phyloP scores from a whole-genome alignment of 1,140 invertebrate genomes.

The Aphelenchoides fujianensis region DNA sequence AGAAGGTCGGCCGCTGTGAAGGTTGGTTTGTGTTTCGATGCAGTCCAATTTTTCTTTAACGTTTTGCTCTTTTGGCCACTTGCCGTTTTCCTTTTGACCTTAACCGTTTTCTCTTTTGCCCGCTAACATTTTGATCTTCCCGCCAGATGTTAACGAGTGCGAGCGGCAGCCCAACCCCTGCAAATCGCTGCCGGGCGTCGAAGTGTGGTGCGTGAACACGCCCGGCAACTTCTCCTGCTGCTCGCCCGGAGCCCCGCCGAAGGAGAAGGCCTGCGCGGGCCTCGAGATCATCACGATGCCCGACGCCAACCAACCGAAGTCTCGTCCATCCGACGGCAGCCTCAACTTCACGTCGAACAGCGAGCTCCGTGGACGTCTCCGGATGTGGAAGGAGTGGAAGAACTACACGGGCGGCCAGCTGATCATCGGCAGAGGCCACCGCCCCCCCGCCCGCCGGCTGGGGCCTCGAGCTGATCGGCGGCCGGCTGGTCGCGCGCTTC shows the following conservation, averaged over 20 bases:
- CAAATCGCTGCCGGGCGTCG: neutral
- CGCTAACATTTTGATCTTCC: constrained; percentile 6
- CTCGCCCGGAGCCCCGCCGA: neutral
- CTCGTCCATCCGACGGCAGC: neutral
- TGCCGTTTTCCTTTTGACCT: neutral
- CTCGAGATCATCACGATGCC: neutral
- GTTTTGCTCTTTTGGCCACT: neutral
- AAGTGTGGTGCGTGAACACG: neutral
- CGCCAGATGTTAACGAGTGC: neutral
- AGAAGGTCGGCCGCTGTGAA: neutral
- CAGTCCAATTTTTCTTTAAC: neutral
- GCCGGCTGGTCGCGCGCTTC: neutral
- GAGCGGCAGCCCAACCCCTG: neutral
- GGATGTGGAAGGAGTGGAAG: constrained; percentile 4
- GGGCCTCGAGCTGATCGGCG: neutral
- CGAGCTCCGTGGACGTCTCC: constrained; percentile 8
- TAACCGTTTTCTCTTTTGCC: neutral
- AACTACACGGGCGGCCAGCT: constrained; percentile 7
- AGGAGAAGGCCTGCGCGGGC: neutral
- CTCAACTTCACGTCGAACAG: neutral
- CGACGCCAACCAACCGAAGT: neutral
- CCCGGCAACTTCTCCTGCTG: neutral
- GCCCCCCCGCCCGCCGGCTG: neutral
- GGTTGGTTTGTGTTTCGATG: neutral
- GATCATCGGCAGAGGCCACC: neutral